Evolutionary conservation across 2,113 vertebrate species (phyloP).

Genomic region (Mixornis gularis): DNA sequence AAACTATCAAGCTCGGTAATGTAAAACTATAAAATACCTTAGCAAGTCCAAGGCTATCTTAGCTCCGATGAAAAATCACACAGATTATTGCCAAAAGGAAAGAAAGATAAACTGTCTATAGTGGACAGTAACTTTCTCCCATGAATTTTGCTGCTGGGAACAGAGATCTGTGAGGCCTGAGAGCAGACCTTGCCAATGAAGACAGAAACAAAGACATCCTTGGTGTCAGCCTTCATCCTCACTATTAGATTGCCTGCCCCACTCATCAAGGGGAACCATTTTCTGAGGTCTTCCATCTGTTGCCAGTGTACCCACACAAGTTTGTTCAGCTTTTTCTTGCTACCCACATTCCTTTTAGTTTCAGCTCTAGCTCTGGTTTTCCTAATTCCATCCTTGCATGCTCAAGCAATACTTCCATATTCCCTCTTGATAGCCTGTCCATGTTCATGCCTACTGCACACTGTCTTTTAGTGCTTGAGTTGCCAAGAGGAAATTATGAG

Average conservation of each 20-base stretch:
- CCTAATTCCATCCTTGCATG: not conserved
- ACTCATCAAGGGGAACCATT: not conserved
- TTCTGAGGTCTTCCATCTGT: not conserved
- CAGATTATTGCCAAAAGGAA: not conserved
- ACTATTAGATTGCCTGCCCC: not conserved
- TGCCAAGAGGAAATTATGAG: not conserved
- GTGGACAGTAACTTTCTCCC: not conserved
- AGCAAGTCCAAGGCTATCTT: not conserved
- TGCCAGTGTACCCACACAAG: not conserved
- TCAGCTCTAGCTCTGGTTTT: not conserved
- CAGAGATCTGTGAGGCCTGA: not conserved
- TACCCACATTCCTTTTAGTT: not conserved
- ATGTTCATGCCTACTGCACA: not conserved
- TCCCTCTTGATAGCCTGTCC: not conserved
- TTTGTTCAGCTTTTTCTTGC: not conserved
- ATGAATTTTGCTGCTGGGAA: not conserved
- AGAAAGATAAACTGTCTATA: not conserved
- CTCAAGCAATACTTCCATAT: not conserved
- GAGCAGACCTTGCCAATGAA: not conserved
- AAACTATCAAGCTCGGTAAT: not conserved
- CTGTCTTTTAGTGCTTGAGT: not conserved
- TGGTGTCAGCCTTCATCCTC: not conserved
- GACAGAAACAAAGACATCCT: not conserved
- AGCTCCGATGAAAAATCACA: not conserved
- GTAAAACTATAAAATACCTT: not conserved